These are phyloP conservation scores for Syndactyla subalaris DNA, from an alignment of 2,797 vertebrate genomes.

Conservation along the genomic window DNA sequence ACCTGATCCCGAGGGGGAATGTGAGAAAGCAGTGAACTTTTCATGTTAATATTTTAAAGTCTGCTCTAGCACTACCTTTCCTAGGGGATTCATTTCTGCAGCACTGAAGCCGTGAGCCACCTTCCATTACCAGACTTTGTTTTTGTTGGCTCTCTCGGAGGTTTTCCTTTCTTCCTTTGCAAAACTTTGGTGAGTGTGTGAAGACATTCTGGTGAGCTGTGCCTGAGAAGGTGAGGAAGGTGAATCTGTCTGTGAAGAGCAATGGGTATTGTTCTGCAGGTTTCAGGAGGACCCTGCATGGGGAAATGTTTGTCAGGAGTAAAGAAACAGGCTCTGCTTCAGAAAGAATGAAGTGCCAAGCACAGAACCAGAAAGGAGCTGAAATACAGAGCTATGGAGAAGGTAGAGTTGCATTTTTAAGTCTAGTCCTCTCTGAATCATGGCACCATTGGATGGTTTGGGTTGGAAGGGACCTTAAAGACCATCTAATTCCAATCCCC, in stretches of 20 bases:
- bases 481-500: not conserved
- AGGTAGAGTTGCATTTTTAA: not conserved
- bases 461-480: not conserved
- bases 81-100: not conserved
- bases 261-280: not conserved
- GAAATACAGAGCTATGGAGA: not conserved
- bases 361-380: not conserved
- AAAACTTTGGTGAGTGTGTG: not conserved
- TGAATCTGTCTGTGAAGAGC: not conserved
- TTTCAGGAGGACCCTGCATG: not conserved
- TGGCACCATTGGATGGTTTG: not conserved
- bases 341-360: not conserved
- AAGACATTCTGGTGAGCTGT: not conserved
- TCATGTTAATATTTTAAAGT: not conserved
- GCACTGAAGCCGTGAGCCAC: not conserved
- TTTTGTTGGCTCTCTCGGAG: not conserved
- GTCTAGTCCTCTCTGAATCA: not conserved
- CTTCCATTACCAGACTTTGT: not conserved
- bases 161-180: not conserved
- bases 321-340: not conserved
- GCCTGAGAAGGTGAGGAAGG: not conserved
- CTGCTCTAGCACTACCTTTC: not conserved
- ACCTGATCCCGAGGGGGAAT: not conserved
- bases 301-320: not conserved
- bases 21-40: not conserved